phyloP scores from a whole-genome alignment of 2,888 invertebrate species.

The Melipona bicolor region DNA sequence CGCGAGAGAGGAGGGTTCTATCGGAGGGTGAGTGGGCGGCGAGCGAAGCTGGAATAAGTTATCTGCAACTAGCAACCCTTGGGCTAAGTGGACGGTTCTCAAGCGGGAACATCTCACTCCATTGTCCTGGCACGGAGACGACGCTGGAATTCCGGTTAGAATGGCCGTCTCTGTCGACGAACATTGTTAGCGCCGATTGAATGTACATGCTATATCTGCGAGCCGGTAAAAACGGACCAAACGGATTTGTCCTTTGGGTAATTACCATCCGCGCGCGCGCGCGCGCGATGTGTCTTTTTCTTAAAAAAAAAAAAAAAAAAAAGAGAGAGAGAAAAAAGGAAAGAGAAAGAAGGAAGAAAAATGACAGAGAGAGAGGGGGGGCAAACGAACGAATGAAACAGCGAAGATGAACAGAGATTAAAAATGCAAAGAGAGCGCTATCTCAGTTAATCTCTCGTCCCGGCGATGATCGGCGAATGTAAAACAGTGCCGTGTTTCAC shows the following conservation, averaged over 20 bases:
- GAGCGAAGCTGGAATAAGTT: slow-evolving; percentile 80
- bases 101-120: slow-evolving; percentile 70
- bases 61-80: slow-evolving; percentile 82
- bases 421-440: background rate
- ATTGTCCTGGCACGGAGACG: slow-evolving; percentile 65
- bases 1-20: slow-evolving; percentile 71
- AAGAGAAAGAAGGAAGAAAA: background rate
- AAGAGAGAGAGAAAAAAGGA: fast-evolving
- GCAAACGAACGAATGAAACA: background rate
- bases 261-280: too few species aligned
- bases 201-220: background rate
- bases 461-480: slow-evolving; percentile 16
- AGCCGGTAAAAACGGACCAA: background rate
- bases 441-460: slow-evolving; percentile 11
- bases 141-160: slow-evolving; percentile 39
- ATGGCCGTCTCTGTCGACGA: slow-evolving; percentile 17
- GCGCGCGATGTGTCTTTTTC: too few species aligned
- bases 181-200: slow-evolving; percentile 24
- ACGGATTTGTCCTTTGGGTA: too few species aligned
- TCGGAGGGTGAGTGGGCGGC: slow-evolving; percentile 68
- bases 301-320: background rate
- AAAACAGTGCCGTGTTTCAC: slow-evolving; percentile 47
- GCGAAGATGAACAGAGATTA: background rate
- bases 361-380: too few species aligned
- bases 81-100: slow-evolving; percentile 80